Evolutionary conservation across 2,888 invertebrate species (phyloP), one percentile per base, ranked within the genome.

Genomic region (Heliconius ismenius): DNA sequence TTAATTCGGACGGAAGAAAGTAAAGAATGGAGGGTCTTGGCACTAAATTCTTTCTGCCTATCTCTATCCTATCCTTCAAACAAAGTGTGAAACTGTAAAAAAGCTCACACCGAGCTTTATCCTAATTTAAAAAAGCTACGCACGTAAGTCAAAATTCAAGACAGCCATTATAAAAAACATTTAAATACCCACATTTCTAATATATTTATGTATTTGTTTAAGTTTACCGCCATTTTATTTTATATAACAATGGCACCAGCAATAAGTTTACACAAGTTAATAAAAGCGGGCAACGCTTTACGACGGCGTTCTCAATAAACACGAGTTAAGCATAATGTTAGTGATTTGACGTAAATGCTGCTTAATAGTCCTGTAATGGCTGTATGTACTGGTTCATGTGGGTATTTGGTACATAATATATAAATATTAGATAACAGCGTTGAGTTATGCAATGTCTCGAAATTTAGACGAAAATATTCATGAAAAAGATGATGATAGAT

Each of bases 251-350:
- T 70, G 54, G 70, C 58, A 73, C 62, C 62, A 21, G 63, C 62
- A 72, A 60, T 73, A 63, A 73, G 73, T 73, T 73, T 28, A 62
- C 62, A 76, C 58, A 39, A 58, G 76, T 74, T 74, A 74, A 58
- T 58, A 74, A 39, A 70, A 60, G 26, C 75, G 26, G 32, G 26
- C 36, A 72, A 72, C 32, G 65, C 28, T 75, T 77, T 77, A 77
- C 75, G 65, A 76, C 43, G 64, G 70, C 62, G 73, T 74, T 74
- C 68, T 76, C 74, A 78, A 78, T 76, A 78, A 76, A 76, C 78
- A 76, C 74, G 26, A 74, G 74, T 68, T 74, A 67, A 74, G 26
- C 65, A 36, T 62, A 69, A 75, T 75, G 68, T 43, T 62, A 28
- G 21, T 62, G 73, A 73, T 62, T 73, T 73, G 28, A 62, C 26